phyloP scores from a whole-genome alignment of 2,797 vertebrate species.

The Lates japonicus region DNA sequence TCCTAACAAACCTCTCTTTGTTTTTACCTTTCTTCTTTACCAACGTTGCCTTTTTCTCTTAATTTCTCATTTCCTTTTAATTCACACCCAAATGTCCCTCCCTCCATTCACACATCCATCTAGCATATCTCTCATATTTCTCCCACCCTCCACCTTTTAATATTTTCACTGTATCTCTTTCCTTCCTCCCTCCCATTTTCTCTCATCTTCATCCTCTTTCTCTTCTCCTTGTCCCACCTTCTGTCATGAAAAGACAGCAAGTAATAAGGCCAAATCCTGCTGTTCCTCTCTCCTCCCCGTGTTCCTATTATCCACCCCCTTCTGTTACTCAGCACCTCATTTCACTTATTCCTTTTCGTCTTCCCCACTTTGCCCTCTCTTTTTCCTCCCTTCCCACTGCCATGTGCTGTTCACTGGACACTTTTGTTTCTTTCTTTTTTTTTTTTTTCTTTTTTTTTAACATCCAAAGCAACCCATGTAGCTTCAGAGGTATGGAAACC shows the following conservation, averaged over 20 bases:
- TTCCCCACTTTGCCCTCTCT: neutral
- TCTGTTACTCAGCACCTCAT: conserved; percentile 47
- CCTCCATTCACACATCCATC: neutral
- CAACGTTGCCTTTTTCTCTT: neutral
- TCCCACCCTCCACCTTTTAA: neutral
- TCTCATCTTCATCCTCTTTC: neutral
- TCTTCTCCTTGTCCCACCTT: neutral
- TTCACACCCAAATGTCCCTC: neutral
- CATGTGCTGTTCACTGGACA: conserved; percentile 26
- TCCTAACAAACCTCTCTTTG: neutral
- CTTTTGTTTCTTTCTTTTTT: too few species aligned
- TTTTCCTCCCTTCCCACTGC: conserved; percentile 29
- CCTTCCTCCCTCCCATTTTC: neutral
- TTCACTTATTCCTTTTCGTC: conserved; percentile 33
- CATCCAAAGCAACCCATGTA: conserved; percentile 20
- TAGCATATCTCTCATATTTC: neutral
- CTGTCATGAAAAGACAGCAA: conserved; percentile 19
- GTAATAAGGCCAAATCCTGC: conserved; percentile 55
- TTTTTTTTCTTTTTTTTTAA: neutral
- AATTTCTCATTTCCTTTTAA: conserved; percentile 1
- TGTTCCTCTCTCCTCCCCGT: conserved; percentile 46
- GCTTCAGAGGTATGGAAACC: conserved; percentile 27
- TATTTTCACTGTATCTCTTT: conserved; percentile 2
- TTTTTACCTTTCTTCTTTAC: neutral
- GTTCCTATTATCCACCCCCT: conserved; percentile 62